phyloP scores from a whole-genome alignment of 2,888 invertebrate genomes.

The Neoascia interrupta region DNA sequence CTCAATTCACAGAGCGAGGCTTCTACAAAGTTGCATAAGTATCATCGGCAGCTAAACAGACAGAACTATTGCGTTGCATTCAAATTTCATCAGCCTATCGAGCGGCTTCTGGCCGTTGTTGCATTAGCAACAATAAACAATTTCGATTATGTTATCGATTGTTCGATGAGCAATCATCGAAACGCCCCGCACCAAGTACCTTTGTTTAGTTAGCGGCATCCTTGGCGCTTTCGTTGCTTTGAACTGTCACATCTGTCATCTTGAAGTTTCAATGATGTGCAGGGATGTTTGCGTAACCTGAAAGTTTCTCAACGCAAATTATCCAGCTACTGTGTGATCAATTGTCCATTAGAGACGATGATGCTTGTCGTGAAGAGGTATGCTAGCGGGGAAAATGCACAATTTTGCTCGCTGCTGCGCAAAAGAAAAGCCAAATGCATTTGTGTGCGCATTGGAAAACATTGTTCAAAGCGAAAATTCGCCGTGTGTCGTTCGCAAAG shows the following conservation, averaged over 20 bases:
- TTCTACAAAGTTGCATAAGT: too few relatives aligned
- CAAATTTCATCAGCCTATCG: too few relatives aligned
- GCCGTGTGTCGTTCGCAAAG: slow-evolving; percentile 5
- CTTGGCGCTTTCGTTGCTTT: too few relatives aligned
- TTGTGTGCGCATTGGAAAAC: slow-evolving; percentile 4
- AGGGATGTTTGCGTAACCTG: too few relatives aligned
- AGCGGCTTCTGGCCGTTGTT: too few relatives aligned
- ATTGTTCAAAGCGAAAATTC: slow-evolving; percentile 33
- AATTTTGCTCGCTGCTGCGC: slow-evolving; percentile 8
- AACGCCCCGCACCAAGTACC: too few relatives aligned
- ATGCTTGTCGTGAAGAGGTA: slow-evolving; percentile 21
- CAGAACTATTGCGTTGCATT: too few relatives aligned
- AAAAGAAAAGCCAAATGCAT: slow-evolving; percentile 7
- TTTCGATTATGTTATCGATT: slow-evolving; percentile 62
- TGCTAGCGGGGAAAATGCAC: not conserved
- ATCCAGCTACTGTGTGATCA: slow-evolving; percentile 6
- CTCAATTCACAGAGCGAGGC: too few relatives aligned
- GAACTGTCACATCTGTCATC: too few relatives aligned
- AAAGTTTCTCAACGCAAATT: slow-evolving; percentile 44
- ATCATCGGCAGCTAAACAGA: too few relatives aligned
- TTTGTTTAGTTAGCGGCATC: too few relatives aligned
- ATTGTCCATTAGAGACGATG: slow-evolving; percentile 19
- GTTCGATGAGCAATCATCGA: slow-evolving; percentile 61
- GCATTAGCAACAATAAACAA: slow-evolving; percentile 59
- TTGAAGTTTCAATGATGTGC: too few relatives aligned